Evolutionary conservation across 2,113 vertebrate species (phyloP), one percentile per base, ranked within the genome.

Genomic region (Pardalotus punctatus): DNA sequence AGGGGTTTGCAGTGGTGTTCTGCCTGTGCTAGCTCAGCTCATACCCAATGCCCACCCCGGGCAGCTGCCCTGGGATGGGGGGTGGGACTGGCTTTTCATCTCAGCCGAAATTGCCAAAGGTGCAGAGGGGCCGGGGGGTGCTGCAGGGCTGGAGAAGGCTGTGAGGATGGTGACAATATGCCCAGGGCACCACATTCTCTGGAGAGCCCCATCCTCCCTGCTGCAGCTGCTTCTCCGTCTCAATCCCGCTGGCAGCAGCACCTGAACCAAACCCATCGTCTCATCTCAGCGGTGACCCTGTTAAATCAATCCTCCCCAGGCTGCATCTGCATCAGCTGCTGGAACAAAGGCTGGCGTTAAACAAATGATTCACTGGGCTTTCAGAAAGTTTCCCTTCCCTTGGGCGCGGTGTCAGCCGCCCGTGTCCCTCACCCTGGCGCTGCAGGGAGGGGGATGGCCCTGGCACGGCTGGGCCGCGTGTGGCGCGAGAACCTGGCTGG

Each of bases 351-450:
- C 86, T 62, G 79, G 50, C 3, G 0, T 72, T 82, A 5, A 64
- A 92, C 36, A 80, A 72, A 88, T 23, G 66, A 69, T 48, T 36
- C 66, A 16, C 29, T 0, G 8, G 70, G 14, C 82, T 93, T 51
- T 61, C 90, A 62, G 54, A 90, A 80, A 88, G 74, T 83, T 92
- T 65, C 71, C 85, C 38, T 84, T 81, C 81, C 94, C 91, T 15
- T 77, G 2, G 48, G 82, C 5, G 0, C 3, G 2, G 65, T 36
- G 80, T 45, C 18, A 1, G 72, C 77, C 18, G 0, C 71, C 14
- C 0, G 1, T 2, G 22, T 54, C 60, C 65, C 35, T 71, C 1
- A 0, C 16, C 53, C 58, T 2, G 0, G 45, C 7, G 3, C 76
- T 6, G 2, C 10, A 2, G 7, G 74, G 43, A 48, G 21, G 24